phyloP scores from a whole-genome alignment of 2,888 invertebrate species.

The Falcaria lacertinaria region DNA sequence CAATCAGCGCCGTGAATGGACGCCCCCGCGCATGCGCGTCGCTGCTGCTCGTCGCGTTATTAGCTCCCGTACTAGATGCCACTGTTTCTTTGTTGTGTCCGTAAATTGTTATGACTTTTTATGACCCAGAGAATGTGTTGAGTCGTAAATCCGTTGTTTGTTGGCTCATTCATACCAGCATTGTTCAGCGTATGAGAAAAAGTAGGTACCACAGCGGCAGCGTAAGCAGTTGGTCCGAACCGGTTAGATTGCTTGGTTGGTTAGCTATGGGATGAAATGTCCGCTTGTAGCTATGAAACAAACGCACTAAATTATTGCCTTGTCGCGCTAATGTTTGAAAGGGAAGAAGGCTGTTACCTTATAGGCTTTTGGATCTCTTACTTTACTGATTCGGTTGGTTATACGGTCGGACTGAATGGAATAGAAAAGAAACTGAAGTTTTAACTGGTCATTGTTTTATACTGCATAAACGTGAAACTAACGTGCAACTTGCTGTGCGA shows the following conservation, averaged over 20 bases:
- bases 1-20: slow-evolving; percentile 79
- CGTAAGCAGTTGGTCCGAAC: slow-evolving; percentile 37
- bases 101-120: slow-evolving; percentile 72
- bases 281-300: slow-evolving; percentile 19
- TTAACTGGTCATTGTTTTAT: too few species aligned
- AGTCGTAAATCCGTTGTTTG: slow-evolving; percentile 61
- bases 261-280: slow-evolving; percentile 46
- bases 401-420: background rate
- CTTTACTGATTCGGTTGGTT: background rate
- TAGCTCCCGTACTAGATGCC: slow-evolving; percentile 68
- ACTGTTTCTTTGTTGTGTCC: slow-evolving; percentile 69
- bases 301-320: slow-evolving; percentile 8
- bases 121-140: slow-evolving; percentile 60
- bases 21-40: slow-evolving; percentile 67
- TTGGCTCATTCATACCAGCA: slow-evolving; percentile 52
- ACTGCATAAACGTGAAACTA: too few species aligned
- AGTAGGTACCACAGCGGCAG: slow-evolving; percentile 22
- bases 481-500: too few species aligned
- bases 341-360: slow-evolving; percentile 16
- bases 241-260: slow-evolving; percentile 41
- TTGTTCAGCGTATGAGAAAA: slow-evolving; percentile 52
- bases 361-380: slow-evolving; percentile 13
- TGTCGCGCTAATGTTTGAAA: slow-evolving; percentile 14
- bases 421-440: background rate
- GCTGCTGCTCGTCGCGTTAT: slow-evolving; percentile 54